These are phyloP conservation scores for Hypomesus transpacificus DNA, from an alignment of 2,113 vertebrate species.

Conservation along the genomic window DNA sequence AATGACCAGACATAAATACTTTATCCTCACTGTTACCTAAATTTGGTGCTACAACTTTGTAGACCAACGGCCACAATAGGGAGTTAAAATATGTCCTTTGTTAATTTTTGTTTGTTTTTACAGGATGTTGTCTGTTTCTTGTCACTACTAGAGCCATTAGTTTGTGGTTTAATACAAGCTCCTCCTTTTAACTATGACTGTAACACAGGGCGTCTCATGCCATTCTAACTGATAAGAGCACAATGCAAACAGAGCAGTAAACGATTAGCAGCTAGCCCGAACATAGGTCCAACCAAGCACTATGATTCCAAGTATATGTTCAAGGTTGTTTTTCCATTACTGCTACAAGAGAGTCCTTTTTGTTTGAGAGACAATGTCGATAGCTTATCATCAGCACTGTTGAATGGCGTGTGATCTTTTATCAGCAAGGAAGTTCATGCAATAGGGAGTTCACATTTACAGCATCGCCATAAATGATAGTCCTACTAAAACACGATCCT, in stretches of 20 bases:
- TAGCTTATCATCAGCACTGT: conserved; percentile 53
- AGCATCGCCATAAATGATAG: conserved; percentile 25
- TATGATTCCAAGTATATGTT: neutral
- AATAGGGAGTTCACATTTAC: conserved; percentile 43
- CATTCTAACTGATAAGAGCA: conserved; percentile 39
- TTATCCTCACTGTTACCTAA: neutral
- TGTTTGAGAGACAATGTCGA: conserved; percentile 31
- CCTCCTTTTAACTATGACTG: conserved; percentile 22
- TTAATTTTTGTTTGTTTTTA: no score
- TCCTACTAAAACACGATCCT: neutral
- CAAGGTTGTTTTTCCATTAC: neutral
- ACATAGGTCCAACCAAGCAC: neutral
- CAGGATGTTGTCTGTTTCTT: neutral
- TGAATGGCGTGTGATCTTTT: conserved; percentile 33
- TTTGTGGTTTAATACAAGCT: conserved; percentile 17
- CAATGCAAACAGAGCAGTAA: conserved; percentile 31
- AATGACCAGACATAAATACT: neutral
- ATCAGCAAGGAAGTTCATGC: conserved; percentile 53
- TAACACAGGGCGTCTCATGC: conserved; percentile 25
- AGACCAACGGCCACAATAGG: conserved; percentile 1
- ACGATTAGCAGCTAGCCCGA: neutral
- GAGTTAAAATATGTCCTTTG: neutral
- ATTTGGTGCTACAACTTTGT: neutral
- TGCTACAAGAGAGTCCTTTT: neutral
- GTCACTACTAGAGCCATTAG: conserved; percentile 4